Evolutionary conservation across 2,797 vertebrate species (phyloP).

Genomic region (Podarcis lilfordi): DNA sequence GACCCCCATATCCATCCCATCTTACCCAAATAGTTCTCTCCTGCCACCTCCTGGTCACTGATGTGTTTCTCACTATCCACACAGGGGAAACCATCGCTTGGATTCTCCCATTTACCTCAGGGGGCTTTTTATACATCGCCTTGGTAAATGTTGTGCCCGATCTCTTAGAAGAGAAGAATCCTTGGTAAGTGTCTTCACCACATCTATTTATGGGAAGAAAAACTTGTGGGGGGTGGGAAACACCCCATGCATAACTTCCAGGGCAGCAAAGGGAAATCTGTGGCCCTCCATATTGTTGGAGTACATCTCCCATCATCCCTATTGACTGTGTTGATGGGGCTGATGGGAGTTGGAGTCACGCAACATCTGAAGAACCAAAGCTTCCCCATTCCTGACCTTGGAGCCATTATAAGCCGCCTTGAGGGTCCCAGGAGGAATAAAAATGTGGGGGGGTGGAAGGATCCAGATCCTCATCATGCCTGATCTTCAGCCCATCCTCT

Average conservation of each 20-base stretch:
- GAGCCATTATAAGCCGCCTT: neutral
- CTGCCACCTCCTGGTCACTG: constrained; percentile 10
- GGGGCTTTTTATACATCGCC: constrained; percentile 97
- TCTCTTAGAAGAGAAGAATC: constrained; percentile 90
- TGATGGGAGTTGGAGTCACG: neutral
- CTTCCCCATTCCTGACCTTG: neutral
- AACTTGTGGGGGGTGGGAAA: neutral
- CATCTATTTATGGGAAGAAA: neutral
- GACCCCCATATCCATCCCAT: neutral
- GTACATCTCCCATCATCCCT: neutral
- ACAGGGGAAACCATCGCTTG: constrained; percentile 89
- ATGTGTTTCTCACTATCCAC: constrained; percentile 19
- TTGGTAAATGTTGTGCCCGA: constrained; percentile 96
- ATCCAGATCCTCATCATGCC: neutral
- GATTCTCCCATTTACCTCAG: constrained; percentile 96
- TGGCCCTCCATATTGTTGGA: neutral
- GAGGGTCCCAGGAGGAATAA: neutral
- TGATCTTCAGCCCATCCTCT: constrained; percentile 10
- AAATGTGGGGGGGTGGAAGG: no score
- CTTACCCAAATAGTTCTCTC: neutral
- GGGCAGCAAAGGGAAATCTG: neutral
- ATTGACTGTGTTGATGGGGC: neutral
- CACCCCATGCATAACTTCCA: neutral
- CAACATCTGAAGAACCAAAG: neutral
- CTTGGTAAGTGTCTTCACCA: constrained; percentile 71